These are phyloP conservation scores for Lota lota DNA, from an alignment of 2,113 vertebrate genomes.

Conservation along the genomic window DNA sequence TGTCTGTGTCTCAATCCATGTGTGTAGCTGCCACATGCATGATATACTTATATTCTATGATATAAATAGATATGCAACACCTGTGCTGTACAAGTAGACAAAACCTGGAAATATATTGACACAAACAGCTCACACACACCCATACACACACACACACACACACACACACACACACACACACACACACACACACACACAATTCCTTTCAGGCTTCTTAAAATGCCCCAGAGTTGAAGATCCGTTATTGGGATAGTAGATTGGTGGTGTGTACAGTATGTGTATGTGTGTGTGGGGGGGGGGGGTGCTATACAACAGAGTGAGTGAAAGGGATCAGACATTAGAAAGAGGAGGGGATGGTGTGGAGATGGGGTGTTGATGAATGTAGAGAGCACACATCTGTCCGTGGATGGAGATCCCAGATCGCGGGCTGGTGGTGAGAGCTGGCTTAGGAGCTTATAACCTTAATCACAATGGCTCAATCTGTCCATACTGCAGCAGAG, in stretches of 20 bases:
- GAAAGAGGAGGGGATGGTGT: conserved; percentile 45
- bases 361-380: conserved; percentile 4
- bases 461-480: conserved; percentile 68
- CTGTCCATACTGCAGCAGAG: conserved; percentile 45
- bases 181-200: neutral
- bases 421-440: conserved; percentile 49
- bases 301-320: conserved; percentile 9
- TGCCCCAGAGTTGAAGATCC: neutral
- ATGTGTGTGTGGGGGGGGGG: neutral
- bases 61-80: too few species aligned
- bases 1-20: too few species aligned
- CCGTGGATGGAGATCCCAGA: conserved; percentile 45
- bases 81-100: too few species aligned
- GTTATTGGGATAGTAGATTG: neutral
- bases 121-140: too few species aligned
- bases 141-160: too few species aligned
- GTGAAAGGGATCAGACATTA: conserved; percentile 60
- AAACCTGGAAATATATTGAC: too few species aligned
- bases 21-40: too few species aligned
- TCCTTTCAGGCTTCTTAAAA: neutral
- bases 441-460: conserved; percentile 69
- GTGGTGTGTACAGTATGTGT: neutral
- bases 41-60: too few species aligned
- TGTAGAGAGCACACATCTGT: conserved; percentile 64
- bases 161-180: too few species aligned